Evolutionary conservation across 2,797 vertebrate species (phyloP).

Genomic region (Smutsia temminckii): DNA sequence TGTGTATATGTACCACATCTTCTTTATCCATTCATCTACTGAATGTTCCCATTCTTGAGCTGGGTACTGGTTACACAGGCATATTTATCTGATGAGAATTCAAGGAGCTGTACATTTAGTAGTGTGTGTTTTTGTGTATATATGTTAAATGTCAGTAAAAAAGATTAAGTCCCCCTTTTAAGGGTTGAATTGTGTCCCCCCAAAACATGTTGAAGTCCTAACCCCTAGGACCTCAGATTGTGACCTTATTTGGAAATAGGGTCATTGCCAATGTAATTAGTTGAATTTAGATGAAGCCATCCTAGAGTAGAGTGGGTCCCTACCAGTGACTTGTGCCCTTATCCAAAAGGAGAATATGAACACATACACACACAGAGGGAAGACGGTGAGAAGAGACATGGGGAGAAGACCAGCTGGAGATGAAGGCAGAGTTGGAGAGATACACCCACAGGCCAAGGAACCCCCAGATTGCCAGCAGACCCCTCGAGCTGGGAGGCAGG

Average conservation of each 20-base stretch:
- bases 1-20: no score
- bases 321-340: background rate
- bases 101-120: background rate
- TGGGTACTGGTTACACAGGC: background rate
- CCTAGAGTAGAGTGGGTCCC: no score
- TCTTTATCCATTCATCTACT: no score
- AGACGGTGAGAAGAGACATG: background rate
- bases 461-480: accelerated
- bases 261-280: background rate
- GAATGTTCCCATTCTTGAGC: background rate
- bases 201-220: background rate
- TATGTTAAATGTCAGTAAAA: background rate
- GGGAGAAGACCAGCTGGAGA: background rate
- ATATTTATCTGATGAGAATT: background rate
- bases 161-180: background rate
- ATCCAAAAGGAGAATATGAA: accelerated
- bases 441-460: background rate
- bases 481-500: background rate
- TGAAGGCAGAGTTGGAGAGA: background rate
- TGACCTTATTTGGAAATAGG: background rate
- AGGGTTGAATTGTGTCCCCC: background rate
- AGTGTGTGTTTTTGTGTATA: background rate
- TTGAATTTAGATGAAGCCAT: background rate
- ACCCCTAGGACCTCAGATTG: background rate
- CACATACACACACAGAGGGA: background rate